Base-by-base conservation (phyloP, 2,888 invertebrate genomes). In the Clitarchus hookeri region DNA sequence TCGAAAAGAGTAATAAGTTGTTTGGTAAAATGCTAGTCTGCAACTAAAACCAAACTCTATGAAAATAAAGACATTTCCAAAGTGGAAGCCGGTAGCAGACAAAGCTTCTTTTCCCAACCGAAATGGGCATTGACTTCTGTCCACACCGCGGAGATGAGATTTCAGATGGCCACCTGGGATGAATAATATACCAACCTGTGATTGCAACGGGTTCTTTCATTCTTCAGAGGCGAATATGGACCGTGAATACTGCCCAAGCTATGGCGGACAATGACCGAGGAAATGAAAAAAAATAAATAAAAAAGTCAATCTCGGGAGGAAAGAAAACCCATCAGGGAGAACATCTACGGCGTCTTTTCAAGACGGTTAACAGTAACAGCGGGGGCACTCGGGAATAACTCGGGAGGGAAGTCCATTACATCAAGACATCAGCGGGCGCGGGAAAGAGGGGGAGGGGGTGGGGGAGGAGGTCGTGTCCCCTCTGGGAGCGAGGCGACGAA, bases 301-400 rank as follows among this genome's bases (percentile, higher is more conserved):
- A 16, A 48, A 48, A 16, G 11, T 48, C 48, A 11, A 48, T 48
- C 48, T 65, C 23, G 65, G 65, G 65, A 65, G n/a, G 65, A 65
- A 19, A n/a, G 65, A 65, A 65, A 65, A 65, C 65, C 65, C 65
- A 65, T 65, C 65, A 65, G 65, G 65, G 65, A 65, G 65, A 65
- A 65, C 65, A 65, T 65, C 65, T 12, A 65, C 65, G 65, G 65
- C 65, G 65, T 23, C 65, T 6, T 65, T 65, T 65, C 65, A 65
- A 65, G 65, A 23, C 65, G 65, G 65, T 65, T 65, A 65, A 65
- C 65, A 65, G 65, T 65, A 65, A 19, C 65, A 65, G 65, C 65
- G 65, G 65, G 65, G 65, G 65, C 65, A n/a, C 65, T 65, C 65
- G 65, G 19, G 36, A 65, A 65, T n/a, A n/a, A 65, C 65, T n/a